Conservation (phyloP, 2,113 vertebrate genomes). For the Coturnix japonica region DNA sequence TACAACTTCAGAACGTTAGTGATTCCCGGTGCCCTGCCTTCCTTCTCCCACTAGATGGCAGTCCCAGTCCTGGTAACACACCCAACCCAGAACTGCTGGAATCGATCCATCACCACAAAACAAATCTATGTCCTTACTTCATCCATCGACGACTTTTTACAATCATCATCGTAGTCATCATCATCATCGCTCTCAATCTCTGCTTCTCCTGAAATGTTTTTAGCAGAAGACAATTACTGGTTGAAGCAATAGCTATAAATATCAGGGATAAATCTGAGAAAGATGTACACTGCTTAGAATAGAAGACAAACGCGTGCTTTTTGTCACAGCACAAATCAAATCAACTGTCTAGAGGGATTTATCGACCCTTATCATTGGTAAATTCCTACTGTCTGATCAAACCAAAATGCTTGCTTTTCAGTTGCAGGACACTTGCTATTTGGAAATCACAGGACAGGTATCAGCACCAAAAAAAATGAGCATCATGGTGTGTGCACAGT, state of each 20-base stretch:
- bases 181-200: conserved; percentile 96
- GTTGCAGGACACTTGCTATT: background rate
- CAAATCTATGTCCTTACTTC: conserved; percentile 80
- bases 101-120: background rate
- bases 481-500: rapidly evolving
- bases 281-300: background rate
- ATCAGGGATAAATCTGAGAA: background rate
- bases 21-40: background rate
- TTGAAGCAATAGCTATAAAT: background rate
- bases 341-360: background rate
- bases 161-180: conserved; percentile 93
- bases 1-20: background rate
- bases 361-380: background rate
- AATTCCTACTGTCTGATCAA: background rate
- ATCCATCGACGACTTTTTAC: conserved; percentile 97
- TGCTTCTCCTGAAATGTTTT: conserved; percentile 85
- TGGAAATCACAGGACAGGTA: background rate
- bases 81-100: background rate
- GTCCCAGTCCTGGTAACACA: background rate
- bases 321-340: background rate
- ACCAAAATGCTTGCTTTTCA: background rate
- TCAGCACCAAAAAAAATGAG: background rate
- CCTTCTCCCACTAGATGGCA: conserved; percentile 74
- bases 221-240: conserved; percentile 36
- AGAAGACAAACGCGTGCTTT: background rate